These are phyloP conservation scores for Auanema sp. DNA, from an alignment of 2,888 invertebrate species.

Conservation along the genomic window DNA sequence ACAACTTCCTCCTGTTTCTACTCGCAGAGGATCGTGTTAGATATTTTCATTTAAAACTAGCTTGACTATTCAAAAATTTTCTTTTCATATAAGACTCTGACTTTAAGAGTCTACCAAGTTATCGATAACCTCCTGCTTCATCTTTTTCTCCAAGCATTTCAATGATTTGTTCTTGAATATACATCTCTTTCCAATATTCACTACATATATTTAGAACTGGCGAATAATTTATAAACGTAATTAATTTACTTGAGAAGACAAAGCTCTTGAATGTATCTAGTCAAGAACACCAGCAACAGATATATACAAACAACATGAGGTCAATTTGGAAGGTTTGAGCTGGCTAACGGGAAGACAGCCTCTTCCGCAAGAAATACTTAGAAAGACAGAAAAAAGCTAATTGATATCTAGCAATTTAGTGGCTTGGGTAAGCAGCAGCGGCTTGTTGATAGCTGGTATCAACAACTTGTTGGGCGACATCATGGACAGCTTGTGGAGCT, in stretches of 20 bases:
- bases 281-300: background rate
- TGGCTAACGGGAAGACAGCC: background rate
- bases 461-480: background rate
- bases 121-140: too few relatives aligned
- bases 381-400: background rate
- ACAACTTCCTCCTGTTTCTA: conserved; percentile 8
- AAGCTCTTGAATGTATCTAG: background rate
- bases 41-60: too few relatives aligned
- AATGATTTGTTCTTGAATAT: too few relatives aligned
- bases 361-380: background rate
- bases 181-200: too few relatives aligned
- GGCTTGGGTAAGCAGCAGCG: conserved; percentile 5
- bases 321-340: background rate
- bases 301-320: conserved; percentile 4
- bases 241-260: background rate
- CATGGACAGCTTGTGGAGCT: conserved; percentile 3
- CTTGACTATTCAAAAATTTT: too few relatives aligned
- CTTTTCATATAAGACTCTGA: too few relatives aligned
- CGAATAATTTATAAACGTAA: too few relatives aligned
- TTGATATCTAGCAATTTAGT: background rate
- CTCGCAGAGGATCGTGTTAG: conserved; percentile 10
- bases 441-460: conserved; percentile 3
- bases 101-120: too few relatives aligned
- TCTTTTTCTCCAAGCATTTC: too few relatives aligned
- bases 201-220: too few relatives aligned